Conservation (phyloP, 2,888 invertebrate species). For the Cosmorhoe ocellata region DNA sequence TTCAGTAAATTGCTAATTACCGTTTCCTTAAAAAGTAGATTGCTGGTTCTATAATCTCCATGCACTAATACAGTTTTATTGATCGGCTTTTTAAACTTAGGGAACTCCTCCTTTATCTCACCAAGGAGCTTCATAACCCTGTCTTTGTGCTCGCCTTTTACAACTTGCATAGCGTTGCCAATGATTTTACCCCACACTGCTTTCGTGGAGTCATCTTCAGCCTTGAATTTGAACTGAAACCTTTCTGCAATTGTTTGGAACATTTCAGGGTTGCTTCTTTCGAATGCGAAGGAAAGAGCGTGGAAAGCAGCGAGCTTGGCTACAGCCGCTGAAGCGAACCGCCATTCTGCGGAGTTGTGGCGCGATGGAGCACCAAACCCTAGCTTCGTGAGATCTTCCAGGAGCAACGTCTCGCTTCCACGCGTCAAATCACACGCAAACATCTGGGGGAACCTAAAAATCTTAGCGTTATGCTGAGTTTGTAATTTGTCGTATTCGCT, state of each 20-base stretch:
- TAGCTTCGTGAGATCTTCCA: conserved; percentile 51
- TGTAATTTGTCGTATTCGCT: conserved; percentile 40
- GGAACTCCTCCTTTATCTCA: conserved; percentile 19
- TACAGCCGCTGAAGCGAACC: conserved; percentile 47
- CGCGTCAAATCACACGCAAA: conserved; percentile 40
- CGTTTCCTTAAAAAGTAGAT: conserved; percentile 38
- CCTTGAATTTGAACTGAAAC: conserved; percentile 24
- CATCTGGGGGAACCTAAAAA: conserved; percentile 45
- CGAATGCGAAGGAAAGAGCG: conserved; percentile 59
- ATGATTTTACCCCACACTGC: conserved; percentile 34
- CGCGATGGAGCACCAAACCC: conserved; percentile 42
- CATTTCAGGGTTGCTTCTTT: conserved; percentile 50
- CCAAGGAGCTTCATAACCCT: conserved; percentile 36
- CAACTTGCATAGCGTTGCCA: conserved; percentile 31
- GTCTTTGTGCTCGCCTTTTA: conserved; percentile 41
- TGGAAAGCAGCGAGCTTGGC: conserved; percentile 56
- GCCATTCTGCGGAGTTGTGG: conserved; percentile 48
- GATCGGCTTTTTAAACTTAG: conserved; percentile 38
- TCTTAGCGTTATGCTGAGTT: conserved; percentile 36
- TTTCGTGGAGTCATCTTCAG: conserved; percentile 14
- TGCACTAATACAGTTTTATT: conserved; percentile 47
- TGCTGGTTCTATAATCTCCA: conserved; percentile 57
- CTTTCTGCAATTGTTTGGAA: conserved; percentile 32
- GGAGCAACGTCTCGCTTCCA: conserved; percentile 48
- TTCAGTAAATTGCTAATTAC: conserved; percentile 17